Conservation (phyloP, 2,113 vertebrate species). For the Hippoglossus stenolepis region DNA sequence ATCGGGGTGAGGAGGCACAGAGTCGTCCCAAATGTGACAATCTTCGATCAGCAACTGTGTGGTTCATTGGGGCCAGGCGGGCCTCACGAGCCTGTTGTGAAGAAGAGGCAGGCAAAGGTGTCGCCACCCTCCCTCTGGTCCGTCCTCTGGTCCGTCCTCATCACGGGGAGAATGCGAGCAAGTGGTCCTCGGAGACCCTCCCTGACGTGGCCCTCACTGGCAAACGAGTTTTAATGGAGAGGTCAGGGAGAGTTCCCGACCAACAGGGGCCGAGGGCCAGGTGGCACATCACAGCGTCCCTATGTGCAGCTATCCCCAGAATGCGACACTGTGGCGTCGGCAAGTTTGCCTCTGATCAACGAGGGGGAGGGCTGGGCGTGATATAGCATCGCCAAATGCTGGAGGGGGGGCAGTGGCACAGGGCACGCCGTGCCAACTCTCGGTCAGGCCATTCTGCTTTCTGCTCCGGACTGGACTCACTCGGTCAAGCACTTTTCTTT, state of each 20-base stretch:
- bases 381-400: constrained; percentile 76
- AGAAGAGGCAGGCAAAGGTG: constrained; percentile 64
- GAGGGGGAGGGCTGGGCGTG: constrained; percentile 62
- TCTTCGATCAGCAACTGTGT: constrained; percentile 79
- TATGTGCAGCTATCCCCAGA: constrained; percentile 82
- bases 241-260: constrained; percentile 81
- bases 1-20: constrained; percentile 56
- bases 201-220: constrained; percentile 65
- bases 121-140: constrained; percentile 71
- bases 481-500: no score
- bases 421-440: constrained; percentile 32
- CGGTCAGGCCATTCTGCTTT: constrained; percentile 23
- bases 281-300: constrained; percentile 83
- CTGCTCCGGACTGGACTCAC: background rate
- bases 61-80: constrained; percentile 46
- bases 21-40: constrained; percentile 69
- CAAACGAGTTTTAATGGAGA: constrained; percentile 77
- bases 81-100: constrained; percentile 43
- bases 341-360: constrained; percentile 79
- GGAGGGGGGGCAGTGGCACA: constrained; percentile 52
- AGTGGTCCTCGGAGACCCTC: constrained; percentile 77
- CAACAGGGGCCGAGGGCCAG: constrained; percentile 76
- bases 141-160: constrained; percentile 46
- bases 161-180: constrained; percentile 70
- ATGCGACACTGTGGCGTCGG: constrained; percentile 87